phyloP scores from a whole-genome alignment of 1,140 invertebrate species.

The Hyles vespertilio region DNA sequence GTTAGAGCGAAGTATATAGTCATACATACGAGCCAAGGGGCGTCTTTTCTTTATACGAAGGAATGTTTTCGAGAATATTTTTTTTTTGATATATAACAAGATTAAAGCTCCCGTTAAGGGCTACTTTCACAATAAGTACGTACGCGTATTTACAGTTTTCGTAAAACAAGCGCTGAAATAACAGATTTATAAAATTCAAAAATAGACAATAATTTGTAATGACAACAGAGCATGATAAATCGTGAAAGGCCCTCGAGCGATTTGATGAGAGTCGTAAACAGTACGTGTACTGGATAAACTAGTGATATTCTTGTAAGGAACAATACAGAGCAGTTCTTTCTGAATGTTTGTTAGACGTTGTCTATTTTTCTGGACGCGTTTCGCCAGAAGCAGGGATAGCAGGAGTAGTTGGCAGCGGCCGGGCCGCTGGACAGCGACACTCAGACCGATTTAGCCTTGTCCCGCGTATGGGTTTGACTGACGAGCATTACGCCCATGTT shows the following conservation, averaged over 20 bases:
- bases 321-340: constrained; percentile 5
- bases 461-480: constrained; percentile 69
- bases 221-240: neutral
- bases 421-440: constrained; percentile 47
- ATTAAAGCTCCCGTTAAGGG: constrained; percentile 27
- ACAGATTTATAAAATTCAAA: too few relatives aligned
- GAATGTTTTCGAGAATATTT: constrained; percentile 35
- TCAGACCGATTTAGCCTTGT: constrained; percentile 71
- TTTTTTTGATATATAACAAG: constrained; percentile 16
- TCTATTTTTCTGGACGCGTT: constrained; percentile 49
- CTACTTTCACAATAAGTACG: constrained; percentile 17
- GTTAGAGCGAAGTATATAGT: constrained; percentile 3
- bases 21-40: constrained; percentile 21
- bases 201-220: too few relatives aligned
- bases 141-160: too few relatives aligned
- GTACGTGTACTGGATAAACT: constrained; percentile 26
- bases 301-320: constrained; percentile 25
- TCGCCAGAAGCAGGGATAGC: constrained; percentile 60
- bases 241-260: constrained; percentile 13
- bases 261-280: constrained; percentile 20
- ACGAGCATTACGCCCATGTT: constrained; percentile 80
- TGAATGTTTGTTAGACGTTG: constrained; percentile 42
- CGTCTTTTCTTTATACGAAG: constrained; percentile 32
- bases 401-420: constrained; percentile 38
- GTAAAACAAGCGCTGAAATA: too few relatives aligned